Evolutionary conservation across 2,888 invertebrate genomes (phyloP), one percentile per base, ranked within the genome.

Genomic region (Caenorhabditis zanzibari): DNA sequence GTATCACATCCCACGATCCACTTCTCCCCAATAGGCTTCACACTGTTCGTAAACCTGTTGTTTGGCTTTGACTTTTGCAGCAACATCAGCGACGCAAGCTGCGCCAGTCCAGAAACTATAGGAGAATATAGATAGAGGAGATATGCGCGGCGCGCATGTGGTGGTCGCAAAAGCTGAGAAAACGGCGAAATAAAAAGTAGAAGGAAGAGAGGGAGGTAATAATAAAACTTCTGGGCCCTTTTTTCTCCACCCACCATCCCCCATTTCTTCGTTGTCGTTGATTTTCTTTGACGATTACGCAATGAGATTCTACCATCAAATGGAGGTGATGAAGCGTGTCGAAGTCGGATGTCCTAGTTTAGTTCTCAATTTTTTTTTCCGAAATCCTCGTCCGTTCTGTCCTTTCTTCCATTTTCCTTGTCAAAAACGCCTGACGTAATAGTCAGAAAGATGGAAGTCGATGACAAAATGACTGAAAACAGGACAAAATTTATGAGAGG

Each of bases 31-130:
- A 14, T 19, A 14, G 28, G 26, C 26, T 56, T 58, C 76, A 76
- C 68, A 77, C 69, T 77, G 77, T 77, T 77, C 69, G 52, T 69
- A 76, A 76, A 76, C 76, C 76, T 76, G 76, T 76, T 76, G 76
- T 69, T 68, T 68, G 54, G 68, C 38, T 75, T 75, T 74, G 74
- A 74, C 74, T 74, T 63, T 44, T 74, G 63, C 74, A 54, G 74
- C 59, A 47, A 47, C 58, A n/a, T n/a, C n/a, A n/a, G 71, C 71
- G 41, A 58, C 69, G 69, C 56, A 12, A 56, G 52, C 71, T 44
- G 61, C 75, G 75, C 66, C 35, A 66, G 66, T 66, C 75, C 75
- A 59, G 66, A 75, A 75, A 75, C 75, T 66, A 75, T 75, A 75
- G 75, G 75, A 41, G 44, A 75, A 68, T 68, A 75, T 58, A 75